Base-by-base conservation (phyloP, 2,113 vertebrate species). In the Ictidomys tridecemlineatus region DNA sequence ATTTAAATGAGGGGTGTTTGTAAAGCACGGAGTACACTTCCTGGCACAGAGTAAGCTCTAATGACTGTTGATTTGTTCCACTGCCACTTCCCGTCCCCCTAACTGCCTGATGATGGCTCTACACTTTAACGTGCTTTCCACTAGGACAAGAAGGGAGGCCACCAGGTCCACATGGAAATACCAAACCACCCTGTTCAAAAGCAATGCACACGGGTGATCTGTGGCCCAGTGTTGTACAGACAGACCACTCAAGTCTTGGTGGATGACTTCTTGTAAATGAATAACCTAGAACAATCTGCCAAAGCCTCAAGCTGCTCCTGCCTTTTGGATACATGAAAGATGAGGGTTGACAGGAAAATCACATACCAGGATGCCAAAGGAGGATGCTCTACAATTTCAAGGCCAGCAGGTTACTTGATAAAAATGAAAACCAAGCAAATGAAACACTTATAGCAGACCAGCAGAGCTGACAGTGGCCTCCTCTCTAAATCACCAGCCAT, bases 21-120 rank as follows among this genome's bases (percentile, higher is more conserved):
- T 13, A 4, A 7, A 5, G 30, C 30, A 11, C 14, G 3, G 58
- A 51, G 28, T 17, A 20, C 45, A 51, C 17, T 24, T 24, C 18
- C 16, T 24, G 28, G 65, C 34, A 10, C 6, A 5, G 6, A 24
- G n/a, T 16, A 28, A 72, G 7, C 18, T 6, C 9, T 67, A 37
- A 1, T 1, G 53, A 83, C 39, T 42, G 0, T 0, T 42, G 39
- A 26, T 34, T 58, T 51, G 17, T 34, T 16, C 4, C 14, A 1
- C 8, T 1, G n/a, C 8, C 9, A 1, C 56, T 83, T 78, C 65
- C 42, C 39, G 0, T 22, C 26, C n/a, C 39, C 37, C 20, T 30
- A 5, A 4, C 8, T 39, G 9, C 72, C 30, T 48, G 32, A 26
- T 1, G 18, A 53, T 22, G 13, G 1, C 13, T 77, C 86, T 24